Base-by-base conservation (phyloP, 2,888 invertebrate genomes). In the Slavum lentiscoides region DNA sequence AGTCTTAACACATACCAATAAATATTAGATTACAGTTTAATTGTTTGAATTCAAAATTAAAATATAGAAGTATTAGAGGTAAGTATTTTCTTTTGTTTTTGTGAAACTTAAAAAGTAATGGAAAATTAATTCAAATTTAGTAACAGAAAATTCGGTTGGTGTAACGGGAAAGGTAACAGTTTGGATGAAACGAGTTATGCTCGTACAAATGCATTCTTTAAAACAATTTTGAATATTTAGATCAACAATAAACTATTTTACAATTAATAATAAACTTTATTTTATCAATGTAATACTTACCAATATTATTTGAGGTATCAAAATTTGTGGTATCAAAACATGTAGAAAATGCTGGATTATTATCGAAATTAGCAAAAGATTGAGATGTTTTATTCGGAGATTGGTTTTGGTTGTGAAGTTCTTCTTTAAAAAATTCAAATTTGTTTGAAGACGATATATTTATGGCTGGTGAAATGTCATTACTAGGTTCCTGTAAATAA, bases 321-420 rank as follows among this genome's bases (percentile, higher is more conserved):
- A 30, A 30, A 62, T 80, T 64, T 19, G 82, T 8, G 21, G 83
- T 83, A 84, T 81, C 81, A 67, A 82, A 68, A 61, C 85, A 83
- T 53, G 89, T 89, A 86, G 89, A 90, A 85, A 91, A 92, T 84
- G 91, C 90, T 83, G 91, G 90, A 85, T 92, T 92, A 87, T 92
- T 91, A 85, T 92, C 92, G 85, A 92, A 92, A 87, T 92, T 90
- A 77, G 93, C 92, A 86, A 92, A 92, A 83, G 89, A 89, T 84
- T 88, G 88, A 37, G 83, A 76, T 72, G 80, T 58, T 80, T 72
- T 72, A 64, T 66, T 55, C 43, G 70, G 30, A 82, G 87, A 86
- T 80, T 80, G 72, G 62, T 62, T 70, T 62, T 72, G 43, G 61
- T 39, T 49, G 3, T 37, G 17, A 21, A 49, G 49, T 37, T 74